Conservation (phyloP, 2,113 vertebrate genomes). For the Bos taurus region DNA sequence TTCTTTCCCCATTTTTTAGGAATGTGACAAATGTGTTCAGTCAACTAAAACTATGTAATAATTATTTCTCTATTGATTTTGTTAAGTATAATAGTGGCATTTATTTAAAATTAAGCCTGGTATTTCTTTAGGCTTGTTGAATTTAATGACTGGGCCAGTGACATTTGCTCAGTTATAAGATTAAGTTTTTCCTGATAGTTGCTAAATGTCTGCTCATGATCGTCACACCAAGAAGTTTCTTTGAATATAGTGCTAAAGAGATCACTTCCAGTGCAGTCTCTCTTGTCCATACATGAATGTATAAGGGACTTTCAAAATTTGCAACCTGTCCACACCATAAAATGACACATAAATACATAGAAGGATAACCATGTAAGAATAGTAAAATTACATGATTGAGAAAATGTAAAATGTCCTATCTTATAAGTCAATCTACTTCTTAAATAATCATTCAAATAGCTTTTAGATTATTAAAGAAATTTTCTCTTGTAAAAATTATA, state of each 20-base stretch:
- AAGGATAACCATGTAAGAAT: background rate
- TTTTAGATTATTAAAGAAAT: background rate
- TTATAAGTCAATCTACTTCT: background rate
- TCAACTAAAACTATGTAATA: conserved; percentile 7
- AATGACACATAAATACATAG: background rate
- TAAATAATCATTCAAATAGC: background rate
- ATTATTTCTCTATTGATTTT: background rate
- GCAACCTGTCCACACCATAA: background rate
- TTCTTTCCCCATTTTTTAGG: background rate
- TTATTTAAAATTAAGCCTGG: background rate
- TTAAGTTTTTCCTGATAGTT: background rate
- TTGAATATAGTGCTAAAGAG: background rate
- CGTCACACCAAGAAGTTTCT: background rate
- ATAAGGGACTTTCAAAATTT: background rate
- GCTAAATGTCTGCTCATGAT: background rate
- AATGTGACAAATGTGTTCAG: background rate
- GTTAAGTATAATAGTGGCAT: background rate
- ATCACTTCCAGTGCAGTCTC: background rate
- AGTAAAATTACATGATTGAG: background rate
- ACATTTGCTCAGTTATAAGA: background rate
- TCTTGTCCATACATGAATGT: background rate
- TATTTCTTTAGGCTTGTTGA: background rate
- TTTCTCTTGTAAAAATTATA: background rate
- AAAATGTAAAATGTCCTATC: background rate
- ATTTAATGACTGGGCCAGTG: background rate